Conservation (phyloP, 2,888 invertebrate genomes). For the Apomyelois bistriatella region DNA sequence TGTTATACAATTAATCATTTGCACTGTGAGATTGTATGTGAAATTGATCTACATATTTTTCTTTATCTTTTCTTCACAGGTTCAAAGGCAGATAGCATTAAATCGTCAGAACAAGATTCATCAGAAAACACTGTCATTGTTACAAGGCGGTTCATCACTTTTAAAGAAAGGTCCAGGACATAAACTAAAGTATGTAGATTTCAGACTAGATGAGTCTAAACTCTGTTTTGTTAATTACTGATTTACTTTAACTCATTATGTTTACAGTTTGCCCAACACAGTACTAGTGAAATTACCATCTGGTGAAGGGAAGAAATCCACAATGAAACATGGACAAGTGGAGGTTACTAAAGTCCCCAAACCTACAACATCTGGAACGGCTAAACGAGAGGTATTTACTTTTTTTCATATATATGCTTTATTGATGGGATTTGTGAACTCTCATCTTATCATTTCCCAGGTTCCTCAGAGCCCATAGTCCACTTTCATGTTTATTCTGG, state of each 20-base stretch:
- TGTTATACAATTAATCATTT: no score
- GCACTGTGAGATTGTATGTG: no score
- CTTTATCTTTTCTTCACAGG: conserved; percentile 44
- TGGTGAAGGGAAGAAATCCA: conserved; percentile 63
- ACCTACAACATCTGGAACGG: conserved; percentile 55
- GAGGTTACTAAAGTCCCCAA: conserved; percentile 64
- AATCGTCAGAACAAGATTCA: conserved; percentile 86
- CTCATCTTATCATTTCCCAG: no score
- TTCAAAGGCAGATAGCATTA: conserved; percentile 88
- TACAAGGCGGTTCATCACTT: conserved; percentile 84
- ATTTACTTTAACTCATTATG: no score
- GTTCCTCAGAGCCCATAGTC: no score
- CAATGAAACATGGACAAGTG: conserved; percentile 60
- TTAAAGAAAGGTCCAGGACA: conserved; percentile 67
- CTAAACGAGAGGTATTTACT: conserved; percentile 56
- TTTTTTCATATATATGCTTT: conserved; percentile 4
- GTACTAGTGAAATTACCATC: conserved; percentile 70
- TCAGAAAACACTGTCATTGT: conserved; percentile 83
- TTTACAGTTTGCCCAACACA: conserved; percentile 67
- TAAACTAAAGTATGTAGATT: conserved; percentile 62
- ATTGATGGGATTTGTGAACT: no score
- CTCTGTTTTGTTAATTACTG: no score
- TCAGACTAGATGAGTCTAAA: neutral
- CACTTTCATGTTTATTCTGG: no score
- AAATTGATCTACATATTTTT: neutral